Base-by-base conservation (phyloP, 1,140 invertebrate genomes). In the Papilio machaon region DNA sequence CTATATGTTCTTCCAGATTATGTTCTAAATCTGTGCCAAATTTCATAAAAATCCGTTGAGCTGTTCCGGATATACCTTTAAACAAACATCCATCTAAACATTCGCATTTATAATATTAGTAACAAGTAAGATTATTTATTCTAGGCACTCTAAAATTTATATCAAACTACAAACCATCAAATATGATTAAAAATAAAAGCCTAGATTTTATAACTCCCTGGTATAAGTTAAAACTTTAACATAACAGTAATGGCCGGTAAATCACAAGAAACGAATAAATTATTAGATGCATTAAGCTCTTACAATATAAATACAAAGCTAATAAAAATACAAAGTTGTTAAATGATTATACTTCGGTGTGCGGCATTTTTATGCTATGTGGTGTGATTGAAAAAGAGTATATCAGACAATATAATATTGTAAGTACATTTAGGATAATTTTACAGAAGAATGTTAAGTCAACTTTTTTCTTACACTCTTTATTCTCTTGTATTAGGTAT, bases 181-280 rank as follows among this genome's bases (percentile, higher is more conserved):
- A 70, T 70, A 15, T 70, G 13, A 70, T 85, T 87, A 86, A 89
- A 88, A 73, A 83, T 79, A 85, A 81, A 82, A 85, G 88, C 78
- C 82, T 87, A 90, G 83, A 87, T 85, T 89, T 90, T 89, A 91
- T 84, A 89, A 86, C 83, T 82, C 82, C 76, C 80, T 82, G 82
- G 84, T 88, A 87, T 87, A 89, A 87, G 82, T 87, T 82, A 82
- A 85, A 87, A 87, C 81, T 81, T 89, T 86, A 87, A 90, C 83
- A 86, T 87, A 84, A 84, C 86, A 85, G 84, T 88, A 88, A 90
- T 89, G 84, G 82, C 81, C 85, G 83, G 83, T 91, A 91, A 91
- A 91, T 91, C 89, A 90, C 84, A 82, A 60, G 82, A 88, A 87
- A 90, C 85, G 82, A 89, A 91, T 89, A 90, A 91, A 87, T 89